Evolutionary conservation across 2,113 vertebrate genomes (phyloP), one percentile per base, ranked within the genome.

Genomic region (Oncorhynchus nerka): DNA sequence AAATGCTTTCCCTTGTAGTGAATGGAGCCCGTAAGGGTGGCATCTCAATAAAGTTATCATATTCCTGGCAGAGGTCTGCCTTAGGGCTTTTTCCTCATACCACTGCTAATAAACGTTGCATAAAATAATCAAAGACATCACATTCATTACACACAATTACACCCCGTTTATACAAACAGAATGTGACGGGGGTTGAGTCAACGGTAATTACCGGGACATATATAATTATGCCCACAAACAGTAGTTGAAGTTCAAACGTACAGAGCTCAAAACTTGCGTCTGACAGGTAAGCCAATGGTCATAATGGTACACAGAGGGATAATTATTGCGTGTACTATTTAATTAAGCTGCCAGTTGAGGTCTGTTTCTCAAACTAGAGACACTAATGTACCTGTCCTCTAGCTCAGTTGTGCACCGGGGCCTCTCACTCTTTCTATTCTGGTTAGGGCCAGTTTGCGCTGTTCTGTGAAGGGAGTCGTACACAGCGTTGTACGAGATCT

Each of bases 91-190:
- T 77, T 11, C 32, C 15, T 61, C 16, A n/a, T 16, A 75, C 70
- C 48, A 73, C 30, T 34, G 30, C 61, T 82, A 83, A 79, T 82
- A 82, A 83, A 79, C 69, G 72, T 67, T 79, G 74, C 81, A 77
- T 85, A 80, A 79, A 75, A 81, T 79, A 85, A 85, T 83, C 73
- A 76, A 73, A 79, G 68, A 83, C 79, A 79, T 75, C 76, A 24
- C 71, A 75, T 78, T 80, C 24, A 81, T 84, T 84, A 73, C 79
- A 78, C 75, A 32, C 85, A 87, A 80, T 87, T 85, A 81, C 71
- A 73, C 55, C 30, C 68, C 61, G 74, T 83, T 84, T 85, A 67
- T 75, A 75, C 22, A 79, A 75, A 71, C 68, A 70, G 70, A 71
- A 77, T 64, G 4, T 74, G 69, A 81, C 30, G 16, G 28, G 80